These are phyloP conservation scores for Corvus cornix DNA, from an alignment of 2,113 vertebrate genomes.

Conservation along the genomic window DNA sequence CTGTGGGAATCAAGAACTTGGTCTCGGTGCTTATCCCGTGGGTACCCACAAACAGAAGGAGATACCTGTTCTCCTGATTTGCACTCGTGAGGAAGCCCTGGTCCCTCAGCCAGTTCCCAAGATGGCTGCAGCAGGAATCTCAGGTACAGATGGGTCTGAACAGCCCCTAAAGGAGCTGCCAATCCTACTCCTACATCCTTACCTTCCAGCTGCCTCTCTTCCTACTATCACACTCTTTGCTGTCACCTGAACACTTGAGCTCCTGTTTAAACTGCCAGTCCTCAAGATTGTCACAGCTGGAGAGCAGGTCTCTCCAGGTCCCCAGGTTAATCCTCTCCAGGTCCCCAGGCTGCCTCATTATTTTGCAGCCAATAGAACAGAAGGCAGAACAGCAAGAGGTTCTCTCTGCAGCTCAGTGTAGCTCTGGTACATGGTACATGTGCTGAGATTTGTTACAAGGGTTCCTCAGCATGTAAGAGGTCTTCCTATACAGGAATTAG, in stretches of 20 bases:
- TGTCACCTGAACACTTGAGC: not conserved
- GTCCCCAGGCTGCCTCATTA: not conserved
- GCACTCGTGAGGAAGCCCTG: not conserved
- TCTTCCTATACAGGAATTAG: not conserved
- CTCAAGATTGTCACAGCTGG: not conserved
- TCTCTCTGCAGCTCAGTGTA: not conserved
- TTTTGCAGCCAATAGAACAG: not conserved
- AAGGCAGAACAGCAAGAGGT: not conserved
- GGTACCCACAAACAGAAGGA: not conserved
- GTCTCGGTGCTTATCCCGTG: not conserved
- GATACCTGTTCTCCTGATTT: accelerated
- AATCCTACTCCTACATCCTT: not conserved
- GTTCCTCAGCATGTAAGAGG: not conserved
- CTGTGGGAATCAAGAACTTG: not conserved
- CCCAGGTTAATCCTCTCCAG: not conserved
- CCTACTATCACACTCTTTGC: not conserved
- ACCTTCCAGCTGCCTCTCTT: not conserved
- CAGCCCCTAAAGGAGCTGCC: not conserved
- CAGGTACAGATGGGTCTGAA: not conserved
- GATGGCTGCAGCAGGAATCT: not conserved
- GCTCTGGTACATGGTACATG: not conserved
- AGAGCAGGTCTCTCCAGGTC: not conserved
- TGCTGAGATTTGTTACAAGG: not conserved
- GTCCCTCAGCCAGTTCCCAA: not conserved
- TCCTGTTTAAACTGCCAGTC: not conserved